phyloP scores from a whole-genome alignment of 1,140 invertebrate species.

The Tetragnatha versicolor region DNA sequence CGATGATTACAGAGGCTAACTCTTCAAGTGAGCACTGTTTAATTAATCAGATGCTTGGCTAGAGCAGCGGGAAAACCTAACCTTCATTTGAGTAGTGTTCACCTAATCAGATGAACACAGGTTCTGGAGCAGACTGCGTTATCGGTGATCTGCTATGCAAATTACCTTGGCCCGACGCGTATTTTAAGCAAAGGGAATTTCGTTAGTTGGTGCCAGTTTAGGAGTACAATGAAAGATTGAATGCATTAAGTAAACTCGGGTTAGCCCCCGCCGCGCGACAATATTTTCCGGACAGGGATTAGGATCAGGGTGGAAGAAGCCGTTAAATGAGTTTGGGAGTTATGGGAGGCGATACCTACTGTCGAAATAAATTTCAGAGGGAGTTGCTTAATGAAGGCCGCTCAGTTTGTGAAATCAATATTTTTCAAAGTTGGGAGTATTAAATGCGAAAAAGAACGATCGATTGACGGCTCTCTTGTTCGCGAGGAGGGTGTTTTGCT shows the following conservation, averaged over 20 bases:
- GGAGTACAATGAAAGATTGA: slow-evolving; percentile 30
- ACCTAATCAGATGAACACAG: slow-evolving; percentile 49
- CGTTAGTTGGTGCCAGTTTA: slow-evolving; percentile 22
- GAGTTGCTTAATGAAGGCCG: too few species aligned
- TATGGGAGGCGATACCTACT: too few species aligned
- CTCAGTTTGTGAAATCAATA: too few species aligned
- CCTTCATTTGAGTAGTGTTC: slow-evolving; percentile 46
- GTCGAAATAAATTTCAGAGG: too few species aligned
- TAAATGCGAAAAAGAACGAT: too few species aligned
- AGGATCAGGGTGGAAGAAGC: too few species aligned
- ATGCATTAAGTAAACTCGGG: slow-evolving; percentile 12
- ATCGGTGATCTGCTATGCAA: slow-evolving; percentile 52
- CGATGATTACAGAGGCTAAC: slow-evolving; percentile 39
- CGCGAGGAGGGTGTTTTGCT: too few species aligned
- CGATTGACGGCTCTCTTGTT: too few species aligned
- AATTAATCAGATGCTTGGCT: slow-evolving; percentile 52
- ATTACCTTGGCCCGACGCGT: slow-evolving; percentile 38
- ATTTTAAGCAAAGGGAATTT: slow-evolving; percentile 40
- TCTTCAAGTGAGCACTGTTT: slow-evolving; percentile 47
- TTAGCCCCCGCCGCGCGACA: not conserved
- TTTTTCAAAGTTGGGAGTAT: too few species aligned
- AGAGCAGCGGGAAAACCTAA: slow-evolving; percentile 2
- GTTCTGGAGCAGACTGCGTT: slow-evolving; percentile 6
- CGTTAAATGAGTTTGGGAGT: too few species aligned
- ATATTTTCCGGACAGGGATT: slow-evolving; percentile 4